phyloP scores from a whole-genome alignment of 2,797 vertebrate species.

The Gastrophryne carolinensis region DNA sequence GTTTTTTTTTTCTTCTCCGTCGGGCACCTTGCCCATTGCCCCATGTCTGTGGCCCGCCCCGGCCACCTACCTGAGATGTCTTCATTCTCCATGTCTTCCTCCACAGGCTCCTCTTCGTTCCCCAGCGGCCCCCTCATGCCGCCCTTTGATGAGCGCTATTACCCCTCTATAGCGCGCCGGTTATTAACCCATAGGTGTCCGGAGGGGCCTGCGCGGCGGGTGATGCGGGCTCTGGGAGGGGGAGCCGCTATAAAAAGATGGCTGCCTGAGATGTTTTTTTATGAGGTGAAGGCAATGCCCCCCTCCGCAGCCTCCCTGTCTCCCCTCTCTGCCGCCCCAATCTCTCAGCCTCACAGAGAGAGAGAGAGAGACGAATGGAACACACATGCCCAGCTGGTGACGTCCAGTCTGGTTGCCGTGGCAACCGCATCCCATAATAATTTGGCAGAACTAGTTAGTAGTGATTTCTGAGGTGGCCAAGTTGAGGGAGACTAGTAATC shows the following conservation, averaged over 20 bases:
- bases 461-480: slow-evolving; percentile 61
- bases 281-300: slow-evolving; percentile 51
- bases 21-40: slow-evolving; percentile 49
- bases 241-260: slow-evolving; percentile 65
- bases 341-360: slow-evolving; percentile 81
- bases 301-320: slow-evolving; percentile 58
- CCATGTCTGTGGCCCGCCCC: background rate
- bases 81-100: slow-evolving; percentile 90
- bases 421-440: slow-evolving; percentile 95
- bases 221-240: slow-evolving; percentile 62
- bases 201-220: slow-evolving; percentile 64
- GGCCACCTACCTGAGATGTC: slow-evolving; percentile 85
- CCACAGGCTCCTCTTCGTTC: slow-evolving; percentile 88
- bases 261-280: slow-evolving; percentile 61
- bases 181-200: slow-evolving; percentile 75
- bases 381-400: slow-evolving; percentile 94
- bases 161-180: slow-evolving; percentile 2
- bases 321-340: slow-evolving; percentile 73
- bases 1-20: slow-evolving; percentile 21
- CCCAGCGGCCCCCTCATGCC: slow-evolving; percentile 92
- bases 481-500: slow-evolving; percentile 60
- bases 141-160: slow-evolving; percentile 22
- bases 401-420: slow-evolving; percentile 96
- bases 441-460: slow-evolving; percentile 79
- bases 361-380: slow-evolving; percentile 78